phyloP scores from a whole-genome alignment of 1,140 invertebrate genomes.

The Papilio aristodemus region DNA sequence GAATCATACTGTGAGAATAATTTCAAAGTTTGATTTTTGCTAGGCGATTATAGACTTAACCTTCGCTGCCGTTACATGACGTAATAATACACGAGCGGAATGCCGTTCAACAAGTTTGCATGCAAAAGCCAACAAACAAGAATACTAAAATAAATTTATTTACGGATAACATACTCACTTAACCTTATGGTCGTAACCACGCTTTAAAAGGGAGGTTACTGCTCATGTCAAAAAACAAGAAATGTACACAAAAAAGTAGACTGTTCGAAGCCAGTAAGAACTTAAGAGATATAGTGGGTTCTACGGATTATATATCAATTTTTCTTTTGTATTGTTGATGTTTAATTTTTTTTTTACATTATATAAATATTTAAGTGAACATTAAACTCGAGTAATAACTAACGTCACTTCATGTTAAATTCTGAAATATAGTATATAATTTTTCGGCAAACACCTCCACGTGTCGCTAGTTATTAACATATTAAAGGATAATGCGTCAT shows the following conservation, averaged over 20 bases:
- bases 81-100: slow-evolving; percentile 52
- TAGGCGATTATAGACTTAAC: slow-evolving; percentile 43
- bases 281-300: no score
- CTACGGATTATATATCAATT: neutral
- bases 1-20: slow-evolving; percentile 10
- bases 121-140: slow-evolving; percentile 45
- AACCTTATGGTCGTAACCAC: slow-evolving; percentile 15
- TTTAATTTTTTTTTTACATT: neutral
- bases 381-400: neutral
- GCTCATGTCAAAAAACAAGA: neutral
- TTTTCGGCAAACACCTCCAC: slow-evolving; percentile 9
- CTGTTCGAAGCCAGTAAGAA: neutral
- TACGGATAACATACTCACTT: slow-evolving; percentile 9
- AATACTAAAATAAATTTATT: slow-evolving; percentile 42
- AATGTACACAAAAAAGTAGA: neutral
- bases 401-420: neutral
- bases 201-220: neutral
- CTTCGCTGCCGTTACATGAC: slow-evolving; percentile 53
- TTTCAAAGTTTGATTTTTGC: slow-evolving; percentile 12
- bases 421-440: slow-evolving; percentile 14
- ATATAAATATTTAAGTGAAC: neutral
- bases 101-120: slow-evolving; percentile 54
- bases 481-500: slow-evolving; percentile 12
- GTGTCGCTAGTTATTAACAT: neutral
- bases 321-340: no score